phyloP scores from a whole-genome alignment of 2,888 invertebrate genomes.

The Netelia melanura region DNA sequence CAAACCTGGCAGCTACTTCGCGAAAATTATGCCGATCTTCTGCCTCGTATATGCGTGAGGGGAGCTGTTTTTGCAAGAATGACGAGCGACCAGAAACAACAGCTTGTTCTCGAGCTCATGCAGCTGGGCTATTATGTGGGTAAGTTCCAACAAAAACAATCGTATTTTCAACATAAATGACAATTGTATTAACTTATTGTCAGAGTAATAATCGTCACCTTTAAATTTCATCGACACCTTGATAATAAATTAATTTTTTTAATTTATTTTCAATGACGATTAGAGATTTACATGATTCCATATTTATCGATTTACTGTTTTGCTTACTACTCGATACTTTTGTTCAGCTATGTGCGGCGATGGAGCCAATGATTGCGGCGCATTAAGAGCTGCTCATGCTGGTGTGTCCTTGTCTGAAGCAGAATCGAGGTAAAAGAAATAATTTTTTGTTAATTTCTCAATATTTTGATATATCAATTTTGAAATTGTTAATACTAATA shows the following conservation, averaged over 20 bases:
- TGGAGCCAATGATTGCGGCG: conserved; percentile 95
- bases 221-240: not conserved
- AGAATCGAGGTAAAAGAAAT: conserved; percentile 88
- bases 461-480: not conserved
- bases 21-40: conserved; percentile 89
- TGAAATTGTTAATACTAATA: not conserved
- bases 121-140: conserved; percentile 90
- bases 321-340: not conserved
- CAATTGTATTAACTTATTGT: not conserved
- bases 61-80: conserved; percentile 94
- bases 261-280: conserved; percentile 2
- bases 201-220: too few species aligned
- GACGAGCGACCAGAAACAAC: conserved; percentile 93
- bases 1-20: conserved; percentile 92
- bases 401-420: conserved; percentile 95
- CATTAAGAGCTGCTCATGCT: conserved; percentile 94
- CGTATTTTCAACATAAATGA: not conserved
- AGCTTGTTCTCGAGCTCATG: conserved; percentile 90
- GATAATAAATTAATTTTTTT: conserved; percentile 7
- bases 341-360: conserved; percentile 88
- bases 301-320: not conserved
- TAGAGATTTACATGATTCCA: not conserved
- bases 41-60: conserved; percentile 88
- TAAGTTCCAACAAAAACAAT: conserved; percentile 69
- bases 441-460: not conserved